Conservation (phyloP, 2,113 vertebrate species). For the Atrichornis clamosus region DNA sequence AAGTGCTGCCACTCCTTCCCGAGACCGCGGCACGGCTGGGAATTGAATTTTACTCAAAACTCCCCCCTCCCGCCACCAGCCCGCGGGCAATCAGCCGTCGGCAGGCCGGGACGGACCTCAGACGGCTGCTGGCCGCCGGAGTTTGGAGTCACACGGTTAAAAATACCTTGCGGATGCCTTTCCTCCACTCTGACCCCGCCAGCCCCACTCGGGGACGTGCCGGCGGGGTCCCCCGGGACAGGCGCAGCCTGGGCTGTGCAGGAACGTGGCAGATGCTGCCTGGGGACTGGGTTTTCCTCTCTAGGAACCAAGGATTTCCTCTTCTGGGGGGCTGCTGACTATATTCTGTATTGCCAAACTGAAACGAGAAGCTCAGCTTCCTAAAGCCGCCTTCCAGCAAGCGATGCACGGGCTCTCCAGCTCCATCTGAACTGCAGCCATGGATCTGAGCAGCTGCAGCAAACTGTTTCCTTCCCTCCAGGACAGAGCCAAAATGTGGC, state of each 20-base stretch:
- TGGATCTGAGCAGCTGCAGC: not conserved
- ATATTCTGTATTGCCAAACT: not conserved
- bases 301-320: not conserved
- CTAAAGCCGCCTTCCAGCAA: not conserved
- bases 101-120: not conserved
- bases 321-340: not conserved
- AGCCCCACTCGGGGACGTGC: not conserved
- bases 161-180: constrained; percentile 41
- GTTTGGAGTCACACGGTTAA: not conserved
- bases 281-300: not conserved
- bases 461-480: not conserved
- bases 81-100: not conserved
- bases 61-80: not conserved
- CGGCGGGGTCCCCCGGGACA: accelerated
- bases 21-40: not conserved
- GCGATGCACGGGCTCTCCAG: accelerated
- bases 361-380: not conserved
- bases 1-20: not conserved
- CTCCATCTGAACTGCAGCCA: not conserved
- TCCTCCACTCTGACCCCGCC: constrained; percentile 5
- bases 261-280: not conserved
- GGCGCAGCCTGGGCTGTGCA: not conserved
- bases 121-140: not conserved
- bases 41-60: not conserved
- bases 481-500: not conserved